These are phyloP conservation scores for Xestia rhomboidea DNA, from an alignment of 2,888 invertebrate species.

Conservation along the genomic window DNA sequence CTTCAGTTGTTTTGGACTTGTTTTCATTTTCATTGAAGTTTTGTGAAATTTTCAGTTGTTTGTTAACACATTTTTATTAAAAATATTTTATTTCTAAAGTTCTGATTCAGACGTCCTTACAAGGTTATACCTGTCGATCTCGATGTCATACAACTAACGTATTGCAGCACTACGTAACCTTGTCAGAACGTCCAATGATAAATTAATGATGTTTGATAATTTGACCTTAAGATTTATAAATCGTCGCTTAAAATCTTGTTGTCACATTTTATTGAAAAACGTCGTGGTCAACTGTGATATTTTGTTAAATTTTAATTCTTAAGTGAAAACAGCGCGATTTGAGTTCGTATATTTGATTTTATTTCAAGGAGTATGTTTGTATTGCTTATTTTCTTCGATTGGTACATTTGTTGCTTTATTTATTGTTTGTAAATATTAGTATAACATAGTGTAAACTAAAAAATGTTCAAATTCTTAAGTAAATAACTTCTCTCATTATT, in stretches of 20 bases:
- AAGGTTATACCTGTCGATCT: conserved; percentile 58
- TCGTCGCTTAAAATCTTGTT: conserved; percentile 78
- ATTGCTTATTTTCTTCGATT: conserved; percentile 76
- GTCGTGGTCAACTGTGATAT: conserved; percentile 91
- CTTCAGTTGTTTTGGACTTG: conserved; percentile 63
- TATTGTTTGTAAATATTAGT: conserved; percentile 89
- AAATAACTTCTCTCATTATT: conserved; percentile 68
- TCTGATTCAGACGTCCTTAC: conserved; percentile 44
- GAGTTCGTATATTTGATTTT: conserved; percentile 78
- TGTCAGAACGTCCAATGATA: conserved; percentile 54
- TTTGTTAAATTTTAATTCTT: conserved; percentile 89
- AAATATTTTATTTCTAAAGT: conserved; percentile 32
- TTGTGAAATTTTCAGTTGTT: conserved; percentile 50
- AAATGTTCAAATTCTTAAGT: conserved; percentile 81
- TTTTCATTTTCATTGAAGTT: conserved; percentile 53
- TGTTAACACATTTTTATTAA: conserved; percentile 36
- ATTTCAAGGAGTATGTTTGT: conserved; percentile 75
- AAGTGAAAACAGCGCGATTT: conserved; percentile 82
- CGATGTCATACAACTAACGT: conserved; percentile 52
- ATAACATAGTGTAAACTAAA: conserved; percentile 78
- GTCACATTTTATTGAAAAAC: conserved; percentile 82
- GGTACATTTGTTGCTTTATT: conserved; percentile 88
- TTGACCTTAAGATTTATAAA: conserved; percentile 69
- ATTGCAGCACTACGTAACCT: conserved; percentile 52
- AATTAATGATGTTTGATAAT: conserved; percentile 62